Base-by-base conservation (phyloP, 2,113 vertebrate species). In the Misgurnus anguillicaudatus region DNA sequence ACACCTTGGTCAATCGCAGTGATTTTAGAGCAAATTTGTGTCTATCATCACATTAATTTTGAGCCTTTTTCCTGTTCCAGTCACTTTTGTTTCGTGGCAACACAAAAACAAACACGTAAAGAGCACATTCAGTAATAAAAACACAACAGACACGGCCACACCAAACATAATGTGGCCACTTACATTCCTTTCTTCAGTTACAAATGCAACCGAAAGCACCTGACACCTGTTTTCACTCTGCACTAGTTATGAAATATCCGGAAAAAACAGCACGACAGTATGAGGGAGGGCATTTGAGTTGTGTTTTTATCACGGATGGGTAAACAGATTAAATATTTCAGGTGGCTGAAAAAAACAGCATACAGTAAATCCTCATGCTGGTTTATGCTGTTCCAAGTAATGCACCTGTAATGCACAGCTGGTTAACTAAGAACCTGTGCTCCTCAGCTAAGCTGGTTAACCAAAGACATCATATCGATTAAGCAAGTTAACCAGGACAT, bases 51-150 rank as follows among this genome's bases (percentile, higher is more conserved):
- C 53, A 64, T 76, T 31, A 8, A 14, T 51, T 64, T 57, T 9
- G 2, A 57, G n/a, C 0, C 7, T 57, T 8, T 51, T 57, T 39
- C 42, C 60, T 51, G 31, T 6, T 64, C 10, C 17, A 48, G 21
- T 64, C 17, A 19, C 45, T n/a, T 36, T 38, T 39, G 61, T 76
- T 64, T 45, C 74, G 64, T 64, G 45, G 61, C 45, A 76, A 76
- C 74, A 24, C 10, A 8, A 38, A 76, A 75, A 62, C 42, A 76
- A 76, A 76, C 61, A 76, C 47, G 7, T 39, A 13, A 62, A 51
- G 47, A 16, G 9, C 4, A 45, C 31, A 64, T 19, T 42, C 11
- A 1, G 19, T 42, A 24, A 60, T 58, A 10, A 47, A 60, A 60
- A 47, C 21, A 69, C 57, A 31, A 74, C 41, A 62, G 4, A 62